phyloP scores from a whole-genome alignment of 2,888 invertebrate species.

The Heliothis peltigera region DNA sequence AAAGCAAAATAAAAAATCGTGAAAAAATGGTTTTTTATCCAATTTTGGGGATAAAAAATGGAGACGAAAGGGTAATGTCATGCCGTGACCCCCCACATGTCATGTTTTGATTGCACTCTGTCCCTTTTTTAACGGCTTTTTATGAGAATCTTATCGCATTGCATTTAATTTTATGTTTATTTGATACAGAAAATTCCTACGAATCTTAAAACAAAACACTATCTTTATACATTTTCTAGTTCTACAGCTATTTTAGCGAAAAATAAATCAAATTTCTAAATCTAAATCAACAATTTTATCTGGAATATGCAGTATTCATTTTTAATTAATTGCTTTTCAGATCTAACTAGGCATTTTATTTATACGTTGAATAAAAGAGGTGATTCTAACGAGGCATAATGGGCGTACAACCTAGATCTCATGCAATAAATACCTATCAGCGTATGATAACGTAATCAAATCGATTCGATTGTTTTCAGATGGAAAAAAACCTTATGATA shows the following conservation, averaged over 20 bases:
- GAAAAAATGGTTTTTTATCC: constrained; percentile 68
- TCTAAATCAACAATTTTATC: no score
- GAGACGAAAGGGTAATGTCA: constrained; percentile 74
- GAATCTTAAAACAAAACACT: no score
- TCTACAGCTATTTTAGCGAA: no score
- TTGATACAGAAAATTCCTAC: no score
- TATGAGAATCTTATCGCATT: not conserved
- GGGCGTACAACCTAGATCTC: constrained; percentile 42
- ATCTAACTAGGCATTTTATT: not conserved
- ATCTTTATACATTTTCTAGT: no score
- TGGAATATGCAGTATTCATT: not conserved
- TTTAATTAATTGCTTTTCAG: not conserved
- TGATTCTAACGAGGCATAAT: constrained; percentile 17
- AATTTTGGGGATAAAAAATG: constrained; percentile 62
- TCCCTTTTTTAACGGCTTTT: constrained; percentile 63
- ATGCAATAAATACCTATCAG: constrained; percentile 44
- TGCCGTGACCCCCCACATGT: constrained; percentile 74
- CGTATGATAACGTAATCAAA: constrained; percentile 55
- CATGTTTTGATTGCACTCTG: constrained; percentile 71
- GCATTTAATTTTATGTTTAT: not conserved
- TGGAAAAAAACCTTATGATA: constrained; percentile 45
- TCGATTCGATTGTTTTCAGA: constrained; percentile 44
- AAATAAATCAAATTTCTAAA: no score
- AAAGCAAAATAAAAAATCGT: constrained; percentile 63
- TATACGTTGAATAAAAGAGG: constrained; percentile 16